Conservation (phyloP, 2,888 invertebrate species). For the Drosophila monieri region DNA sequence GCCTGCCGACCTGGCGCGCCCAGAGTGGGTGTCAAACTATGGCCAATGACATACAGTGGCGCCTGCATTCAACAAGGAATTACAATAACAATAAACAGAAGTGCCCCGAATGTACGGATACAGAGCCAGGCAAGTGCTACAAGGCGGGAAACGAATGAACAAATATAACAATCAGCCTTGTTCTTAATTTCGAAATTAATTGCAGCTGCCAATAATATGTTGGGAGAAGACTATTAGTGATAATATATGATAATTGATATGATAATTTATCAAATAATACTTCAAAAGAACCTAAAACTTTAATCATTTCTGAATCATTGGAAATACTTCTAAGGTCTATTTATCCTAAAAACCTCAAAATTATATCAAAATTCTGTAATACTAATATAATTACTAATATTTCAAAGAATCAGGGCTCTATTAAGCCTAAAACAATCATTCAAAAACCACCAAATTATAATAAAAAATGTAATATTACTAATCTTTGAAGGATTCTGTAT, state of each 20-base stretch:
- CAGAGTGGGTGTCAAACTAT: slow-evolving; percentile 50
- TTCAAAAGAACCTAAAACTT: too few species aligned
- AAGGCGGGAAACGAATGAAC: neutral
- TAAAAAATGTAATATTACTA: neutral
- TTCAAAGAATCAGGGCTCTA: too few species aligned
- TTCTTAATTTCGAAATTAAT: neutral
- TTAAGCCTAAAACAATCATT: too few species aligned
- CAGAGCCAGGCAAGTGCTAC: slow-evolving; percentile 13
- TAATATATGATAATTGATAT: too few species aligned
- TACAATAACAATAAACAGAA: slow-evolving; percentile 36
- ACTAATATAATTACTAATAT: too few species aligned
- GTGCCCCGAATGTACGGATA: slow-evolving; percentile 2
- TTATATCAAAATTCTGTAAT: too few species aligned
- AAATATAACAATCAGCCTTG: neutral
- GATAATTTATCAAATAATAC: too few species aligned
- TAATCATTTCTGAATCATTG: too few species aligned
- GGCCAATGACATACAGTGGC: slow-evolving; percentile 39
- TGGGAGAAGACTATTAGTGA: neutral
- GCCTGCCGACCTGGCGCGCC: slow-evolving; percentile 33
- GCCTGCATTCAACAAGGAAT: slow-evolving; percentile 37
- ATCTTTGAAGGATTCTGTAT: neutral
- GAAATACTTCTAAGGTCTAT: too few species aligned
- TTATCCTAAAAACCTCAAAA: too few species aligned
- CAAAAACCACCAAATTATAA: too few species aligned
- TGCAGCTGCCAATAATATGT: neutral